These are phyloP conservation scores for Eufriesea mexicana DNA, from an alignment of 1,140 invertebrate genomes.

Conservation along the genomic window DNA sequence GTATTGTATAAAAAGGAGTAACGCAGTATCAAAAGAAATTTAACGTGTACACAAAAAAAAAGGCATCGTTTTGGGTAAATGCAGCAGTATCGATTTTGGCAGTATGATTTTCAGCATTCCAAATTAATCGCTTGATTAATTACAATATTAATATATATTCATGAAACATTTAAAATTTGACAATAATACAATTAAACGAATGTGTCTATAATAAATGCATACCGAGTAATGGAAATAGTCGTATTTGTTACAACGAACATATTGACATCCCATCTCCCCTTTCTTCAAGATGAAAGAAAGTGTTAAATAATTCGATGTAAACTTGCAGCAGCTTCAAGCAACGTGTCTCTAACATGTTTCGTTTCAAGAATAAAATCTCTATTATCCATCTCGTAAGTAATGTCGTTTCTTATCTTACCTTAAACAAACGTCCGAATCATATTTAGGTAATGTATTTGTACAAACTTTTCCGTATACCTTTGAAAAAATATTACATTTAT, in stretches of 20 bases:
- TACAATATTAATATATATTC: constrained; percentile 46
- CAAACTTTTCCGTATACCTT: no score
- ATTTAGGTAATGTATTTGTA: no score
- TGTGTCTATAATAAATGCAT: constrained; percentile 51
- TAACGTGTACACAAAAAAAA: constrained; percentile 63
- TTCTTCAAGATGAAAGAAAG: neutral
- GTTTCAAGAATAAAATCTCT: neutral
- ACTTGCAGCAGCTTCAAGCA: no score
- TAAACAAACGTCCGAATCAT: no score
- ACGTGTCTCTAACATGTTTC: neutral
- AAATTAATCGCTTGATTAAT: constrained; percentile 60
- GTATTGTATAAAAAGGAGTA: constrained; percentile 64
- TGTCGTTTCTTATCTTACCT: no score
- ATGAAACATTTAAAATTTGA: constrained; percentile 48
- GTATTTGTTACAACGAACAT: constrained; percentile 47
- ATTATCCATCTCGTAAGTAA: neutral
- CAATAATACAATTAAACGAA: constrained; percentile 56
- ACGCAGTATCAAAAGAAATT: constrained; percentile 71
- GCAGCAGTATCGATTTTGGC: constrained; percentile 79
- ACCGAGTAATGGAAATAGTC: constrained; percentile 69
- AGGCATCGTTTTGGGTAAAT: constrained; percentile 71
- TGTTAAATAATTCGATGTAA: neutral
- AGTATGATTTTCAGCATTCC: constrained; percentile 75
- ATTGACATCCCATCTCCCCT: constrained; percentile 31
- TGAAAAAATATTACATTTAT: no score